Conservation (phyloP, 2,888 invertebrate species). For the Drosophila leonis region DNA sequence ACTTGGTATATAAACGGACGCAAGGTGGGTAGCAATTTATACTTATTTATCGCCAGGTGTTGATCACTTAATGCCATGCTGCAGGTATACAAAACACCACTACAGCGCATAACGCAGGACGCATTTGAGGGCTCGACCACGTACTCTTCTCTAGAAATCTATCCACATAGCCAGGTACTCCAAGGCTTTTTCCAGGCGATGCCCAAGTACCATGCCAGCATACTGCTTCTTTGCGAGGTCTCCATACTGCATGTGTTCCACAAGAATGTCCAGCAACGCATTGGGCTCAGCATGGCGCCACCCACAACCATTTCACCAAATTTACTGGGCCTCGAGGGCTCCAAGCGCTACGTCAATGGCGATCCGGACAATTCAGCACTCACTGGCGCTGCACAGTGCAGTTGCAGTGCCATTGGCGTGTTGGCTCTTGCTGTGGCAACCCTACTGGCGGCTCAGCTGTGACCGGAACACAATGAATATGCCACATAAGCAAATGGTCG, state of each 20-base stretch:
- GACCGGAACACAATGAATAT: conserved; percentile 63
- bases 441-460: conserved; percentile 74
- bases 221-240: conserved; percentile 84
- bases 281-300: conserved; percentile 82
- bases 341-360: conserved; percentile 83
- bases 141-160: conserved; percentile 84
- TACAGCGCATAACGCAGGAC: conserved; percentile 84
- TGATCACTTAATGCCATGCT: conserved; percentile 17
- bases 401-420: conserved; percentile 58
- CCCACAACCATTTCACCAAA: conserved; percentile 85
- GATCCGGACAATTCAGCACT: conserved; percentile 85
- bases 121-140: conserved; percentile 84
- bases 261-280: conserved; percentile 85
- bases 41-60: conserved; percentile 5
- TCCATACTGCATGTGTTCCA: conserved; percentile 85
- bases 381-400: conserved; percentile 81
- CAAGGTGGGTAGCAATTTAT: conserved; percentile 83
- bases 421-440: conserved; percentile 60
- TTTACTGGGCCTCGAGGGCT: conserved; percentile 84
- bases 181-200: conserved; percentile 84
- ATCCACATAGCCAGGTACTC: conserved; percentile 85
- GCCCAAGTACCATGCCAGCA: conserved; percentile 84
- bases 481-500: conserved; percentile 47
- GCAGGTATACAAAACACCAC: conserved; percentile 85
- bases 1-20: conserved; percentile 87